Percentiles rank a stretch among this genome's conserved stretches.
Evolutionary conservation across 2,888 invertebrate species (phyloP).

Genomic region (Rotaria sp.): DNA sequence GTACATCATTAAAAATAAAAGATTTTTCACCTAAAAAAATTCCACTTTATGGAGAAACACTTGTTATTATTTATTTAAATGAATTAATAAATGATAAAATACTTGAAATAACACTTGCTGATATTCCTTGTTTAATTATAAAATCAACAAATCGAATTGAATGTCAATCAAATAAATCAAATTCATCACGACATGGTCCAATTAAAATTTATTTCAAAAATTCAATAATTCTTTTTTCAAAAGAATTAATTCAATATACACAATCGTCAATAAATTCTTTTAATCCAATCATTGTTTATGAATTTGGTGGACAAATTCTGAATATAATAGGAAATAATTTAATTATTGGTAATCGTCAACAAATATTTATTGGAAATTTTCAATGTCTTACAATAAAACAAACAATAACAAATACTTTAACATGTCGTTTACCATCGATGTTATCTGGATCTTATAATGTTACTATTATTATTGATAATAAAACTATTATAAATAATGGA

Average conservation of each 20-base stretch:
- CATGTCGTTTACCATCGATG: neutral
- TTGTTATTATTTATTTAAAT: conserved; percentile 5
- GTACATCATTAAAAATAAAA: neutral
- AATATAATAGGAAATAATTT: neutral
- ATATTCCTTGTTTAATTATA: neutral
- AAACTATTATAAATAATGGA: neutral
- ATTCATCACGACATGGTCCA: neutral
- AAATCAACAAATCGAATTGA: neutral
- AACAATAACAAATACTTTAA: neutral
- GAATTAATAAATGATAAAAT: neutral
- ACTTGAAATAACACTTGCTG: neutral
- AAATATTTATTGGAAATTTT: neutral
- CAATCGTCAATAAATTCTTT: neutral
- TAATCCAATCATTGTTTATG: neutral
- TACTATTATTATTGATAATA: neutral
- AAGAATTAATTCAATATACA: neutral
- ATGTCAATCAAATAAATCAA: neutral
- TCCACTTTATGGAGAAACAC: neutral
- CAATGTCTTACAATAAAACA: neutral
- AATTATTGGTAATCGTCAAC: neutral
- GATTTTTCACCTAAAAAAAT: neutral
- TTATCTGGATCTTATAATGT: neutral
- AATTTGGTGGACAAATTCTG: neutral
- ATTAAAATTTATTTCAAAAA: neutral
- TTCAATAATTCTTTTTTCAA: neutral